phyloP scores from a whole-genome alignment of 2,113 vertebrate genomes.

The Tursiops truncatus region DNA sequence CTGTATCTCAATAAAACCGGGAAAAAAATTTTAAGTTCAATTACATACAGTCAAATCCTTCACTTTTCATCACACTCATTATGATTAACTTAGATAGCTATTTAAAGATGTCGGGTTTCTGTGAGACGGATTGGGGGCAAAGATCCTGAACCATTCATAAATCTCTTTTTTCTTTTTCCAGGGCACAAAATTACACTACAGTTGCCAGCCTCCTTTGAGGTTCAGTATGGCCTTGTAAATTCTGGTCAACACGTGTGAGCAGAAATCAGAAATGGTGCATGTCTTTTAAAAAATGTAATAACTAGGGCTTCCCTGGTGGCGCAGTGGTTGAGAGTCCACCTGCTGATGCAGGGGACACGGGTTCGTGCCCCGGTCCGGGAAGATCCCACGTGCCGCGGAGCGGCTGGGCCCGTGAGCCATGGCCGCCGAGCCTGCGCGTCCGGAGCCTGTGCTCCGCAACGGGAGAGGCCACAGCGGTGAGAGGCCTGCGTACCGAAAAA shows the following conservation, averaged over 20 bases:
- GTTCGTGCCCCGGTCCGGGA: no score
- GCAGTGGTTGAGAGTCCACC: no score
- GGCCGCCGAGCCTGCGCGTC: no score
- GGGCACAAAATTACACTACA: background rate
- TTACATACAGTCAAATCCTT: background rate
- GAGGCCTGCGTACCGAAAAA: no score
- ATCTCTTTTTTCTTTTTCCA: background rate
- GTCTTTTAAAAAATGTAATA: background rate
- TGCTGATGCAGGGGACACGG: no score
- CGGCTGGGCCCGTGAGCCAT: no score
- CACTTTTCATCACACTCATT: background rate
- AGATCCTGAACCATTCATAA: background rate
- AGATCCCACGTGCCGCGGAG: no score
- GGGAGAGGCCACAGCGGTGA: no score
- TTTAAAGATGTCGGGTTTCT: background rate
- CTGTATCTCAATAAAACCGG: background rate
- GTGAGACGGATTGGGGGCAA: background rate
- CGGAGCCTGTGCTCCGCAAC: no score
- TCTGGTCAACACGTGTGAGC: background rate
- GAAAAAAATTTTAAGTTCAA: background rate
- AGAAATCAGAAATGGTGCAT: background rate
- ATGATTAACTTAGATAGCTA: background rate
- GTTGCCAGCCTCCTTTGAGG: background rate
- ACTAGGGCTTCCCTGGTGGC: background rate
- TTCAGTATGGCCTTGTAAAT: background rate